Evolutionary conservation across 2,888 invertebrate species (phyloP).

Genomic region (Dolomedes plantarius): DNA sequence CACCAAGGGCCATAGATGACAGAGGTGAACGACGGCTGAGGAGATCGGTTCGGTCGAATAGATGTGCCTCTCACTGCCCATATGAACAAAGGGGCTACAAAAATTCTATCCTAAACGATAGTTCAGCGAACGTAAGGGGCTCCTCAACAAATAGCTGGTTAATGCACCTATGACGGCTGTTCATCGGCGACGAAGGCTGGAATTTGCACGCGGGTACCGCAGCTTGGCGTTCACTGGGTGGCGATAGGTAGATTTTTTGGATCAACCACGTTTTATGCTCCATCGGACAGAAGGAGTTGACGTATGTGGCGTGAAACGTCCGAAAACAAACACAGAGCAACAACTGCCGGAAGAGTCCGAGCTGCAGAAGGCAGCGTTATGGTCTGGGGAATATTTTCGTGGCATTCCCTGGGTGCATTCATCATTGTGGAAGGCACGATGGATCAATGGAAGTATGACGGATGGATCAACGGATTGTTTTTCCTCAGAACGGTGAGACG

Average conservation of each 20-base stretch:
- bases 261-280: neutral
- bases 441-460: too few species aligned
- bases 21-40: conserved; percentile 25
- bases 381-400: too few species aligned
- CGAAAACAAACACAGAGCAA: conserved; percentile 21
- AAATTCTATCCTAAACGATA: too few species aligned
- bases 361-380: conserved; percentile 9
- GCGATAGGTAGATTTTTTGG: neutral
- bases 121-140: too few species aligned
- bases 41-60: neutral
- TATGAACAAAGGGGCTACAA: conserved; percentile 23
- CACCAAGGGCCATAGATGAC: conserved; percentile 26
- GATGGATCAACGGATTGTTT: too few species aligned
- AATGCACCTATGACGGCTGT: conserved; percentile 5
- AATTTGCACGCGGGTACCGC: conserved; percentile 7
- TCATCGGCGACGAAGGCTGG: conserved; percentile 6
- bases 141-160: neutral
- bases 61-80: neutral
- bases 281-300: neutral
- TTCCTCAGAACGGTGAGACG: too few species aligned
- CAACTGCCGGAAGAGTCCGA: conserved; percentile 11
- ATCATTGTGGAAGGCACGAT: too few species aligned
- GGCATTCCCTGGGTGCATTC: too few species aligned
- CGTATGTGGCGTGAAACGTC: neutral
- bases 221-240: neutral